Percentiles rank a stretch among this genome's conserved stretches.
Conservation (phyloP, 1,140 invertebrate genomes). For the Stegodyphus mimosarum region DNA sequence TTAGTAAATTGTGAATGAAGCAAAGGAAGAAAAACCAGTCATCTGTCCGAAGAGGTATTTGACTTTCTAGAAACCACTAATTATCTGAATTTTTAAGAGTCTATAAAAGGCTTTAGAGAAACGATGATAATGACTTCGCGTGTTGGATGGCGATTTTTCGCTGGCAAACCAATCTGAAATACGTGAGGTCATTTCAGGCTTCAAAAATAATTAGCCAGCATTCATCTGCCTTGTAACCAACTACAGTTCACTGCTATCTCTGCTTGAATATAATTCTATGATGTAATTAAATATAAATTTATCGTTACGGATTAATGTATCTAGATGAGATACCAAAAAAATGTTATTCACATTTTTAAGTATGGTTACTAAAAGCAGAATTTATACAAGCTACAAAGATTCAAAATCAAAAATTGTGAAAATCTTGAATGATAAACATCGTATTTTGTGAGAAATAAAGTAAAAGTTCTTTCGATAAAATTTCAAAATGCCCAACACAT, state of each 20-base stretch:
- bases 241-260: no score
- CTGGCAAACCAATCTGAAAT: not conserved
- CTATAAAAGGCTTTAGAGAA: not conserved
- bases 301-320: no score
- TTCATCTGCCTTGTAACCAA: no score
- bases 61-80: not conserved
- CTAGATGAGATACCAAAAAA: not conserved
- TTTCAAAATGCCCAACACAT: slow-evolving; percentile 23
- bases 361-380: not conserved
- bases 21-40: not conserved
- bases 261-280: no score
- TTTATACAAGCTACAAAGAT: no score
- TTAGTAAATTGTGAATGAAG: not conserved
- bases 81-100: slow-evolving; percentile 4
- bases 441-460: no score
- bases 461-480: not conserved
- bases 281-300: no score
- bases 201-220: no score
- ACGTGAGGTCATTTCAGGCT: not conserved
- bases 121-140: not conserved
- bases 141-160: not conserved
- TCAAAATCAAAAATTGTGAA: no score
- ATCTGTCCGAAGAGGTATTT: not conserved
- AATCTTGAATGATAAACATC: no score
- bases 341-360: not conserved